Conservation (phyloP, 2,888 invertebrate genomes). For the Hedychridium roseum region DNA sequence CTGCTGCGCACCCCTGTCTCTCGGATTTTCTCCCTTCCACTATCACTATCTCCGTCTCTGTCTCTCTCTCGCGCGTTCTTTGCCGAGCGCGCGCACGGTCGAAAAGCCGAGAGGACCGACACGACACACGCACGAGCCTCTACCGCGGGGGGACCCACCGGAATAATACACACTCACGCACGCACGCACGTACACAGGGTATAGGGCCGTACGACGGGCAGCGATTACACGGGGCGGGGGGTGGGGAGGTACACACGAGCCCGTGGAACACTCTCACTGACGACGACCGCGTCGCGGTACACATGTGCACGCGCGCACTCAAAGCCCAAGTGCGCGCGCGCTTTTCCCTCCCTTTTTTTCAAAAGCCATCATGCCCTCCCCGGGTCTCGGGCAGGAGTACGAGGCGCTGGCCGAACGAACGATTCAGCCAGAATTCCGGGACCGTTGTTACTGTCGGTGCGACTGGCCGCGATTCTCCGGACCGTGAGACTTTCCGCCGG, state of each 20-base stretch:
- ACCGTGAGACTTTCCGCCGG: constrained; percentile 19
- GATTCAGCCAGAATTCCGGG: constrained; percentile 2
- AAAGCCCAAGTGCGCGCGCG: neutral
- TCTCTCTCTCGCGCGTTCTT: constrained; percentile 10
- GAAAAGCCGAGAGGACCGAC: too few relatives aligned
- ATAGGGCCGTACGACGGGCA: too few relatives aligned
- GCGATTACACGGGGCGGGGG: neutral
- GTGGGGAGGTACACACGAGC: constrained; percentile 16
- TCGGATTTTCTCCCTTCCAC: constrained; percentile 26
- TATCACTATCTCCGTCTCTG: constrained; percentile 23
- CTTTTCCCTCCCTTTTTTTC: neutral
- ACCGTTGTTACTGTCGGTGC: constrained; percentile 4
- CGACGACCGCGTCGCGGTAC: too few relatives aligned
- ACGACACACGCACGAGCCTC: too few relatives aligned
- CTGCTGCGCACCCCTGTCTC: too few relatives aligned
- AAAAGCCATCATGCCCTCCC: constrained; percentile 6
- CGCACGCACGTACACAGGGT: too few relatives aligned
- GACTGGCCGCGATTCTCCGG: constrained; percentile 5
- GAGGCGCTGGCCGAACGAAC: constrained; percentile 6
- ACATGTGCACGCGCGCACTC: too few relatives aligned
- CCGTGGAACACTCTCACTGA: too few relatives aligned
- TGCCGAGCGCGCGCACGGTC: neutral
- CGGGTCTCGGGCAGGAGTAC: too few relatives aligned
- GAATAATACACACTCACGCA: too few relatives aligned
- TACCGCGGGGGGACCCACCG: too few relatives aligned